Percentiles rank a stretch among this genome's conserved stretches.
Evolutionary conservation across 2,113 vertebrate genomes (phyloP).

Genomic region (Mobula birostris): DNA sequence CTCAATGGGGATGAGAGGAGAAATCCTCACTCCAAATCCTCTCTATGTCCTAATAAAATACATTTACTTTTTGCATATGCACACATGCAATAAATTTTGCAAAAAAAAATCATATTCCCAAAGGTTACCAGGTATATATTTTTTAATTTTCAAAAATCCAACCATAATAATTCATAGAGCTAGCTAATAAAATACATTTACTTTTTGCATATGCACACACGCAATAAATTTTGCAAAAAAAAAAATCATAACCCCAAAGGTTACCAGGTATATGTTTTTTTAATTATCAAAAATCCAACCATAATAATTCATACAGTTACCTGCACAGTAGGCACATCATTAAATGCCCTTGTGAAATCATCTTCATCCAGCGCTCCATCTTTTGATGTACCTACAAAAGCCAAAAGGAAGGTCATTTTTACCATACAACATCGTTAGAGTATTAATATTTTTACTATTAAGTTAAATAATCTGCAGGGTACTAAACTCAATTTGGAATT

Average conservation of each 20-base stretch:
- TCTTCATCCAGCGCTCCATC: constrained; percentile 89
- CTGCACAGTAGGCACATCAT: constrained; percentile 87
- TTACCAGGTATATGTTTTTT: background rate
- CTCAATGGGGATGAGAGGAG: background rate
- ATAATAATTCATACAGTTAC: constrained; percentile 48
- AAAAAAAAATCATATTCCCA: background rate
- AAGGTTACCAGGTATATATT: background rate
- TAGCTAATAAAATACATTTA: constrained; percentile 55
- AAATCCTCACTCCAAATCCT: background rate
- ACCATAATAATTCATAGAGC: background rate
- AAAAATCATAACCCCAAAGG: background rate
- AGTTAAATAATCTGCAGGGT: constrained; percentile 47
- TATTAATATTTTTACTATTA: constrained; percentile 26
- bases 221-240: background rate
- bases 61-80: background rate
- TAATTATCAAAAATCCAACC: background rate
- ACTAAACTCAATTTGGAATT: background rate
- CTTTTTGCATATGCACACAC: background rate
- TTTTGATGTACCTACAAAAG: constrained; percentile 67
- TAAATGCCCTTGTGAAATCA: constrained; percentile 87
- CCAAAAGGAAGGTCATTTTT: constrained; percentile 31
- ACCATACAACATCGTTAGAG: constrained; percentile 17
- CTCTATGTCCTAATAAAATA: background rate
- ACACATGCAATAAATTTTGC: background rate
- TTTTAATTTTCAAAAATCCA: background rate